Conservation (phyloP, 2,113 vertebrate genomes). For the Cyanocitta stelleri region DNA sequence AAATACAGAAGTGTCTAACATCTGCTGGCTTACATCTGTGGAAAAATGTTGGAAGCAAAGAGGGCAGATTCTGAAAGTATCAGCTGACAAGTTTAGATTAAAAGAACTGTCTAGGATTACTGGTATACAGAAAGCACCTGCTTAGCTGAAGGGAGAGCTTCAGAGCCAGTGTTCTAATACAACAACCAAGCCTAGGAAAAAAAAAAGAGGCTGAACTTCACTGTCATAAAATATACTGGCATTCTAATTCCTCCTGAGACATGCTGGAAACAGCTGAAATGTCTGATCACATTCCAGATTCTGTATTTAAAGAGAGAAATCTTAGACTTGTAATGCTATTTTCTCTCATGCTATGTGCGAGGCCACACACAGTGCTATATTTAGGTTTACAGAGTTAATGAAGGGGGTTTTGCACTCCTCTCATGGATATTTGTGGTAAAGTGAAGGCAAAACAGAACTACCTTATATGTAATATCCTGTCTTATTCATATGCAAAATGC, state of each 20-base stretch:
- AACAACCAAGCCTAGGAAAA: background rate
- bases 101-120: slow-evolving; percentile 11
- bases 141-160: background rate
- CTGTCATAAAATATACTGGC: background rate
- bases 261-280: background rate
- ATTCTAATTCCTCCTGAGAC: background rate
- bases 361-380: background rate
- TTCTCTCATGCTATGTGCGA: background rate
- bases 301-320: slow-evolving; percentile 29
- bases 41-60: background rate
- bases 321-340: background rate
- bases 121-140: slow-evolving; percentile 1
- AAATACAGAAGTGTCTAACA: background rate
- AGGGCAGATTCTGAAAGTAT: background rate
- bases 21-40: background rate
- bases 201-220: background rate
- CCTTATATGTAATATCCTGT: background rate
- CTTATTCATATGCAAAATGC: background rate
- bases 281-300: slow-evolving; percentile 1
- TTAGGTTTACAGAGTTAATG: background rate
- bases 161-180: background rate
- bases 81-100: background rate
- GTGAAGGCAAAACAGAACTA: background rate
- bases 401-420: background rate
- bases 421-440: background rate